Evolutionary conservation across 2,113 vertebrate genomes (phyloP).

Genomic region (Bos indicus): DNA sequence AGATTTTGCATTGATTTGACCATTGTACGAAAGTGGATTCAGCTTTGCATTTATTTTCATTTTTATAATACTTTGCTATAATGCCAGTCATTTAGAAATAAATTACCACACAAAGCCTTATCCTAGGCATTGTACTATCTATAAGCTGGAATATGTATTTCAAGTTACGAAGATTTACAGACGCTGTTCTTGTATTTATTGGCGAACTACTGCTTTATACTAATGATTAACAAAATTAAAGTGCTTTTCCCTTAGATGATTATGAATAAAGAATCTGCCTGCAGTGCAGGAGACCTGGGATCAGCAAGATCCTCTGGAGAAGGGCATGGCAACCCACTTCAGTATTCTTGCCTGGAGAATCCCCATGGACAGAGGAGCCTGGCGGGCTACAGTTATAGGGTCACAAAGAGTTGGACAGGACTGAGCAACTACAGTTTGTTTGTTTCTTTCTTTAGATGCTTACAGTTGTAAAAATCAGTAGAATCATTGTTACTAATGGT

Average conservation of each 20-base stretch:
- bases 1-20: background rate
- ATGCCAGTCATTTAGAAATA: background rate
- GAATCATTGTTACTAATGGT: background rate
- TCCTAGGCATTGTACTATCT: background rate
- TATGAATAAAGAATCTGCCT: background rate
- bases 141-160: conserved; percentile 24
- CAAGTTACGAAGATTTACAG: conserved; percentile 11
- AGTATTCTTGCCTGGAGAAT: background rate
- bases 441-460: background rate
- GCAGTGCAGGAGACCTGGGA: background rate
- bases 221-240: conserved; percentile 19
- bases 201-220: background rate
- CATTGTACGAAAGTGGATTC: background rate
- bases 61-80: background rate
- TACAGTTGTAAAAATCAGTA: conserved; percentile 27
- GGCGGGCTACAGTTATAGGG: background rate
- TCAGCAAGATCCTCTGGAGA: background rate
- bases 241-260: background rate
- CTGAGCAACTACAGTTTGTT: background rate
- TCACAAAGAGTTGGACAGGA: background rate
- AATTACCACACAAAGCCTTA: background rate
- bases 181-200: conserved; percentile 32
- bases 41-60: conserved; percentile 16
- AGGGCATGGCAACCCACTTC: background rate
- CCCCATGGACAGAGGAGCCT: background rate